Evolutionary conservation across 2,113 vertebrate species (phyloP).

Genomic region (Saccopteryx bilineata): DNA sequence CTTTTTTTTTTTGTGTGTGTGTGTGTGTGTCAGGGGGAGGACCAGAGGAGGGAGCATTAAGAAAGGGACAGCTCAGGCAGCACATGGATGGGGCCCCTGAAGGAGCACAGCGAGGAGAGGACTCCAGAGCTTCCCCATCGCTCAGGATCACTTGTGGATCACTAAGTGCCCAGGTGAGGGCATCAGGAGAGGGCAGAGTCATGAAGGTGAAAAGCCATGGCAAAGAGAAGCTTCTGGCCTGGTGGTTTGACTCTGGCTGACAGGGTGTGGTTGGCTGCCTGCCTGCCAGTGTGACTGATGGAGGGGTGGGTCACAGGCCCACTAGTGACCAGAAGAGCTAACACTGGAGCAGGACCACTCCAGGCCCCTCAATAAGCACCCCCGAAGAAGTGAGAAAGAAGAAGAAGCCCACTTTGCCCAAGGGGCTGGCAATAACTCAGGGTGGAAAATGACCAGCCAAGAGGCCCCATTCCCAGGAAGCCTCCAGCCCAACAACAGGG

Average conservation of each 20-base stretch:
- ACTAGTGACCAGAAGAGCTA: neutral
- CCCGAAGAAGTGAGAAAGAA: neutral
- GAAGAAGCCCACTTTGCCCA: neutral
- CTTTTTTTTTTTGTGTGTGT: no score
- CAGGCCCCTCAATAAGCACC: neutral
- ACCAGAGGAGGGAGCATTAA: neutral
- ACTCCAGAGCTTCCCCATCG: neutral
- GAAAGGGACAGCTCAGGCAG: neutral
- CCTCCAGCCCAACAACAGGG: neutral
- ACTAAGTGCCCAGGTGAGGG: neutral
- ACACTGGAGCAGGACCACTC: neutral
- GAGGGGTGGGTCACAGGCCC: neutral
- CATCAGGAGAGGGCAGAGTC: neutral
- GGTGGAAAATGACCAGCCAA: neutral
- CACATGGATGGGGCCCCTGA: accelerated
- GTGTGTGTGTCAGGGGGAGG: neutral
- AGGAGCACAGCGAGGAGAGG: no score
- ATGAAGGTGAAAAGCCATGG: no score
- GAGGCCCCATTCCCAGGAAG: neutral
- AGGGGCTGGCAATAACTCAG: neutral
- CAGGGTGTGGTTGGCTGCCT: neutral
- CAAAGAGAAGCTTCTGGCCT: neutral
- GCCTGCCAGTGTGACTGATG: accelerated
- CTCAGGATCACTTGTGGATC: neutral
- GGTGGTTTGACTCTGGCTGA: neutral